Conservation (phyloP, 2,113 vertebrate genomes). For the Eretmochelys imbricata region DNA sequence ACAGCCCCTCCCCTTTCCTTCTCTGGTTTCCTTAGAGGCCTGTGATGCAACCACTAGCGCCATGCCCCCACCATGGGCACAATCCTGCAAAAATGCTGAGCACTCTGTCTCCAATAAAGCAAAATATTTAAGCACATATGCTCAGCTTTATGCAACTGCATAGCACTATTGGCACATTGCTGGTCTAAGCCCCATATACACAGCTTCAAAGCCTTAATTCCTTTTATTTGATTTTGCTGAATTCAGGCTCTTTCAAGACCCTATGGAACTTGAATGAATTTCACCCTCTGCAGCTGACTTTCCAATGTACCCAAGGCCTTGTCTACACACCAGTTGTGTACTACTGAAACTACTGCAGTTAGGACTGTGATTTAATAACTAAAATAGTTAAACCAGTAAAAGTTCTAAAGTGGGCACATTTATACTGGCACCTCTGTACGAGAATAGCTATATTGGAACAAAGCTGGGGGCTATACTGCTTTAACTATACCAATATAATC, state of each 20-base stretch:
- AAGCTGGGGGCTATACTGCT: background rate
- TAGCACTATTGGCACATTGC: background rate
- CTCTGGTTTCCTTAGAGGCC: background rate
- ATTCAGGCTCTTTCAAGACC: background rate
- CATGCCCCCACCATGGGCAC: background rate
- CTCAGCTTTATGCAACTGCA: background rate
- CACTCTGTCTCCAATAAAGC: background rate
- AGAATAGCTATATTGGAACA: background rate
- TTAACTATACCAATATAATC: background rate
- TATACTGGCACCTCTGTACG: background rate
- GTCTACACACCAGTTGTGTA: background rate
- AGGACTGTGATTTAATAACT: background rate
- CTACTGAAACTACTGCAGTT: background rate
- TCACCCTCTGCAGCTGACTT: background rate
- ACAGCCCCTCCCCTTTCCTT: background rate
- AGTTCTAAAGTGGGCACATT: background rate
- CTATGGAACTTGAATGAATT: rapidly evolving
- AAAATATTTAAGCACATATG: background rate
- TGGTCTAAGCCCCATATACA: background rate
- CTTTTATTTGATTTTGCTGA: background rate
- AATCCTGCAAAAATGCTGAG: background rate
- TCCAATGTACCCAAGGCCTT: background rate
- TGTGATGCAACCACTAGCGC: background rate
- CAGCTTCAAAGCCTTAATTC: background rate
- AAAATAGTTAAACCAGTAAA: background rate